Evolutionary conservation across 2,797 vertebrate species (phyloP), one percentile per base, ranked within the genome.

Genomic region (Bufotes viridis): DNA sequence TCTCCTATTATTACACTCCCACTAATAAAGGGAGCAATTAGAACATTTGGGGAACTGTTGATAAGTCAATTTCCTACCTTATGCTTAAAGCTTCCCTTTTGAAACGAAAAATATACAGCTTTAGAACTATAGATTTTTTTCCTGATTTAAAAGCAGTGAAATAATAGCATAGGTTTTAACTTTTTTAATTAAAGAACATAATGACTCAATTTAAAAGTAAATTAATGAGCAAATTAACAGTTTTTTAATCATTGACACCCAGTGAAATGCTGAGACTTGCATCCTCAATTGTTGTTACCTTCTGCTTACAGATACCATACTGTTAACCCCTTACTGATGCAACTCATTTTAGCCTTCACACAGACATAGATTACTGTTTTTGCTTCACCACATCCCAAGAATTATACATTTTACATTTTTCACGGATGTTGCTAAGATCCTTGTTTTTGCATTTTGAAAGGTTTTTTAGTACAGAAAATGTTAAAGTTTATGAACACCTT

Each of bases 141-240:
- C 70, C 34, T 70, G 29, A 74, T 49, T 74, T 42, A 42, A 20
- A 74, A 42, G 17, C 7, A 12, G 49, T 74, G 34, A 74, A 74
- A 74, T 34, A 18, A 74, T 74, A 74, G 49, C 70, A 42, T 49
- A 34, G 34, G 70, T 22, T 49, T 49, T 42, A 74, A 74, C 34
- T 74, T 74, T 74, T 49, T 74, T 74, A 74, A 74, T 74, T 74
- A 74, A 74, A 74, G 15, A 74, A 74, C 34, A 74, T 74, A 74
- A 74, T 74, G 70, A 74, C 70, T 74, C 49, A 18, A 74, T 74
- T 74, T 74, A 74, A 42, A 49, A 42, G 13, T 7, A 74, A 74
- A 74, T 49, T 42, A 74, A 74, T 74, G 70, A 74, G 70, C 70
- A 74, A 74, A 74, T 74, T 70, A 70, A 10, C 67, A 70, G 67